phyloP scores from a whole-genome alignment of 2,113 vertebrate genomes.

The Halichoerus grypus region DNA sequence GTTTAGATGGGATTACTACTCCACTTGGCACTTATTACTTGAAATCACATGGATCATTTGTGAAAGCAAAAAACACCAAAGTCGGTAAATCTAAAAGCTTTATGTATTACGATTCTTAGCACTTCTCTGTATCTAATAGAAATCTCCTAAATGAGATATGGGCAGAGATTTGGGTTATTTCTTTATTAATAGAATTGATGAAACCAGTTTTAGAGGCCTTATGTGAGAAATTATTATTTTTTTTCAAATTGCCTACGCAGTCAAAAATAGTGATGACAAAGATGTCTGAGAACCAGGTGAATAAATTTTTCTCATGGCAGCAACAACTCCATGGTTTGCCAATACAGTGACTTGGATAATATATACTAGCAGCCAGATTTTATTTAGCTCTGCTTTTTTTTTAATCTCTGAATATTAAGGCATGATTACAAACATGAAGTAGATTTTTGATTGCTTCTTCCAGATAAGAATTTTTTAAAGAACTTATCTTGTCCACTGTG shows the following conservation, averaged over 20 bases:
- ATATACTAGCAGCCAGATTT: slow-evolving; percentile 1
- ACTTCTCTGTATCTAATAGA: neutral
- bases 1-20: neutral
- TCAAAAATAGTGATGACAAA: slow-evolving; percentile 61
- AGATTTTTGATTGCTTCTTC: slow-evolving; percentile 32
- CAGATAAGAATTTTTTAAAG: slow-evolving; percentile 34
- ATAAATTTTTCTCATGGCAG: slow-evolving; percentile 6
- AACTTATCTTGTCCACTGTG: neutral
- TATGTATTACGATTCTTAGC: neutral
- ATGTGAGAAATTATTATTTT: neutral
- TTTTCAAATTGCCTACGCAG: neutral
- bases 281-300: slow-evolving; percentile 54
- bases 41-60: neutral
- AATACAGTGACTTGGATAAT: slow-evolving; percentile 16
- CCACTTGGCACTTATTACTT: neutral
- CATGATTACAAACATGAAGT: slow-evolving; percentile 30
- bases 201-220: slow-evolving; percentile 15
- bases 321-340: slow-evolving; percentile 20
- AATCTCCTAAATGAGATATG: neutral
- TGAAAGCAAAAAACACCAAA: neutral
- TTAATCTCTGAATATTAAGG: slow-evolving; percentile 56
- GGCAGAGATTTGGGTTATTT: neutral
- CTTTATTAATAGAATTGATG: neutral
- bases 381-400: slow-evolving; percentile 45
- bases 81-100: neutral